phyloP scores from a whole-genome alignment of 1,140 invertebrate genomes.

The Harlomillsia oculata region DNA sequence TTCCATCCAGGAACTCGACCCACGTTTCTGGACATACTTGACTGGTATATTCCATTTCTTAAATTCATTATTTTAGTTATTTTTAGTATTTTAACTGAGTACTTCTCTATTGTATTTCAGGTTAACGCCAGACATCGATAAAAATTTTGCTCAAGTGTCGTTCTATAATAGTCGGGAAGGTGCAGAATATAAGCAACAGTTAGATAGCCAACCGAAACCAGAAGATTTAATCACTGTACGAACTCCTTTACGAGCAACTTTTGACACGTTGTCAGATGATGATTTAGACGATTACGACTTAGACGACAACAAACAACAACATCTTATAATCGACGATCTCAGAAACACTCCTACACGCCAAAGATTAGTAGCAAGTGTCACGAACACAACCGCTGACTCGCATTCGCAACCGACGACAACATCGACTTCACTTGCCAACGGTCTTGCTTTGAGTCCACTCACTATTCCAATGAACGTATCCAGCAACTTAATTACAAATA shows the following conservation, averaged over 20 bases:
- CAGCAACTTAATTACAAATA: slow-evolving; percentile 2
- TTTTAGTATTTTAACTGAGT: not conserved
- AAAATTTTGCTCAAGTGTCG: slow-evolving; percentile 57
- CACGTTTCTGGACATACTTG: slow-evolving; percentile 69
- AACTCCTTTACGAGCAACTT: slow-evolving; percentile 19
- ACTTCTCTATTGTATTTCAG: slow-evolving; percentile 37
- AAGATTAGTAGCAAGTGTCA: slow-evolving; percentile 1
- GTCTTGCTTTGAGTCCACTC: slow-evolving; percentile 6
- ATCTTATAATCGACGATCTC: slow-evolving; percentile 15
- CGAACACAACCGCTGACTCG: slow-evolving; percentile 2
- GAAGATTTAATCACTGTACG: slow-evolving; percentile 14
- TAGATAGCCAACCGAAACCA: slow-evolving; percentile 16
- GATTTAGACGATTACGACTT: slow-evolving; percentile 14
- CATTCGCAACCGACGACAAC: slow-evolving; percentile 2
- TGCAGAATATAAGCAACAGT: slow-evolving; percentile 43
- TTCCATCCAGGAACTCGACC: slow-evolving; percentile 64
- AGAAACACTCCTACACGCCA: not conserved
- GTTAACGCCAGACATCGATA: slow-evolving; percentile 48
- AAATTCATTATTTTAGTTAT: not conserved
- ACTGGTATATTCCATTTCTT: slow-evolving; percentile 35
- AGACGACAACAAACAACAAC: slow-evolving; percentile 10
- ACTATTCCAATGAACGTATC: not conserved
- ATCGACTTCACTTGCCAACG: slow-evolving; percentile 9
- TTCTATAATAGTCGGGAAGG: slow-evolving; percentile 66
- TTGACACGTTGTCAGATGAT: slow-evolving; percentile 4